Base-by-base conservation (phyloP, 2,113 vertebrate genomes). In the Brevimyrus niger region DNA sequence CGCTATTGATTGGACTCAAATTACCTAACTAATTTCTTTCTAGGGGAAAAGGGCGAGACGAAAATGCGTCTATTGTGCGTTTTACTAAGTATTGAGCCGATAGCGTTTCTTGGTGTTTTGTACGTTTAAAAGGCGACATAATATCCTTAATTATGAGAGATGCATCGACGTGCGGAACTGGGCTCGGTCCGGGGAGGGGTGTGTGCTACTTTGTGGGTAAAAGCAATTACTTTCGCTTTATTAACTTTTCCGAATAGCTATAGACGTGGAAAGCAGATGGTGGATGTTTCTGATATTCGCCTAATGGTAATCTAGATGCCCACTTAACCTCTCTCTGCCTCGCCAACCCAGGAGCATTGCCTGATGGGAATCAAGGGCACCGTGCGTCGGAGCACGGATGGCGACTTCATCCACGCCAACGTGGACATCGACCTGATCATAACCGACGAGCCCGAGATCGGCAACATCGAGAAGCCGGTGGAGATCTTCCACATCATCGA, bases 401-500 rank as follows among this genome's bases (percentile, higher is more conserved):
- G 98, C 0, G 98, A 99, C 93, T 99, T 99, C 93, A 99, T 99
- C 92, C 98, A 99, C 13, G 98, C 98, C 38, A 99, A 99, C 1
- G 98, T 99, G 1, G 98, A 99, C 91, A 99, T 99, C 86, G 98
- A 99, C 94, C 95, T 99, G 42, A 99, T 99, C 91, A 99, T 99
- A 91, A 99, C 98, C 0, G 98, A 99, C 90, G 98, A 99, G 93
- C 98, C 98, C 0, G 98, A 99, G 92, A 99, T 99, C 53, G 98
- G 98, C 86, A 99, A 99, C 88, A 98, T 98, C 42, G 98, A 99
- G 93, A 99, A 99, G 84, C 98, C 98, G 0, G 98, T 99, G 2
- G 98, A 99, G 95, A 99, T 99, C 82, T 99, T 99, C 89, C 98
- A 99, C 92, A 99, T 99, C 90, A 99, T 99, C 15, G 98, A 99